phyloP scores from a whole-genome alignment of 2,888 invertebrate genomes.

The Ennomos quercinarius region DNA sequence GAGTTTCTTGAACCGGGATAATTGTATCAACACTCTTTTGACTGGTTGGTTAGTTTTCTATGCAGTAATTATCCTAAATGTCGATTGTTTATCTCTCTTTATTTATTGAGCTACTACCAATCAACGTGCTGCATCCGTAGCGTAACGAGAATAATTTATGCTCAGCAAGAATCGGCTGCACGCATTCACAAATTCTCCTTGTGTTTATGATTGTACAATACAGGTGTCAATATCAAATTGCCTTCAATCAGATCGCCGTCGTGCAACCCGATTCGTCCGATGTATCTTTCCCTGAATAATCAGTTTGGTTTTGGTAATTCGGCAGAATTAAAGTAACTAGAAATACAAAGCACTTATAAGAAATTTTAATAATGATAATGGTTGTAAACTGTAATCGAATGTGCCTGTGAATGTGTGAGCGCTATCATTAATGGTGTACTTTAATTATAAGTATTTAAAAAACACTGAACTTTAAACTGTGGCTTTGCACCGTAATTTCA shows the following conservation, averaged over 20 bases:
- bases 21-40: too few relatives aligned
- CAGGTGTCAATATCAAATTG: slow-evolving; percentile 22
- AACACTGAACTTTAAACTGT: background rate
- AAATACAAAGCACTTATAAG: slow-evolving; percentile 13
- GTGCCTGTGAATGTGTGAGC: slow-evolving; percentile 57
- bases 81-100: too few relatives aligned
- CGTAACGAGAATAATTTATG: too few relatives aligned
- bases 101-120: too few relatives aligned
- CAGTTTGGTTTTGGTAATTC: slow-evolving; percentile 63
- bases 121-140: too few relatives aligned
- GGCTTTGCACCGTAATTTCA: slow-evolving; percentile 6
- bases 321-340: slow-evolving; percentile 57
- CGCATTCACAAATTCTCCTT: too few relatives aligned
- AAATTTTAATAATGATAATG: slow-evolving; percentile 42
- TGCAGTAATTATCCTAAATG: too few relatives aligned
- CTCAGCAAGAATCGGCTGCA: too few relatives aligned
- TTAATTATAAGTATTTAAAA: background rate
- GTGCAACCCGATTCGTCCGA: too few relatives aligned
- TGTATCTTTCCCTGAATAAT: slow-evolving; percentile 15
- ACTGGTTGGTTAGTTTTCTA: too few relatives aligned
- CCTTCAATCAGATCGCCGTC: too few relatives aligned
- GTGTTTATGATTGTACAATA: background rate
- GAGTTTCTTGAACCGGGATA: too few relatives aligned
- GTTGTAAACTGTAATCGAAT: slow-evolving; percentile 54
- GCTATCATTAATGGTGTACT: slow-evolving; percentile 33